Evolutionary conservation across 2,888 invertebrate species (phyloP).

Genomic region (Drosophila putrida): DNA sequence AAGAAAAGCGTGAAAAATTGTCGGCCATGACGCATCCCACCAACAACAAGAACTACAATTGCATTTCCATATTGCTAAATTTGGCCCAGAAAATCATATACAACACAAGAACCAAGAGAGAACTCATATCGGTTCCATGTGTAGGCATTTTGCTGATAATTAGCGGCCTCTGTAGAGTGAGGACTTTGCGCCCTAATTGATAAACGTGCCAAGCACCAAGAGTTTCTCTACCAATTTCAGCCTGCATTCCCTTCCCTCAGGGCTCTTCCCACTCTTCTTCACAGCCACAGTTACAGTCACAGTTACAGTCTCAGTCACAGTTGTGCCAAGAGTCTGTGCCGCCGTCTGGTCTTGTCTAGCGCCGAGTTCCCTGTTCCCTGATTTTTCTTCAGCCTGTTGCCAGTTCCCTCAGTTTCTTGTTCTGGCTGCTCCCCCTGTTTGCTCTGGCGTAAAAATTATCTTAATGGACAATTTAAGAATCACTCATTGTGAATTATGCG

Average conservation of each 20-base stretch:
- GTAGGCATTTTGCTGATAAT: conserved; percentile 78
- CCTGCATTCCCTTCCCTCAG: background rate
- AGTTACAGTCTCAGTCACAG: conserved; percentile 18
- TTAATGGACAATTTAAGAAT: conserved; percentile 83
- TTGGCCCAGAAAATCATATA: conserved; percentile 64
- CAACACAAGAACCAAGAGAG: conserved; percentile 6
- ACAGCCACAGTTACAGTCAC: background rate
- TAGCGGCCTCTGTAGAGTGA: conserved; percentile 57
- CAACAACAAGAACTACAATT: conserved; percentile 36
- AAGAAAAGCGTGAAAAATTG: conserved; percentile 81
- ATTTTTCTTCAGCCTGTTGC: background rate
- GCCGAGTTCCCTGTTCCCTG: conserved; percentile 14
- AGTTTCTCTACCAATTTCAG: conserved; percentile 19
- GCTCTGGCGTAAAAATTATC: conserved; percentile 77
- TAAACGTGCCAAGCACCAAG: conserved; percentile 61
- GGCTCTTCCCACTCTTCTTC: background rate
- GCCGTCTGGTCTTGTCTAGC: conserved; percentile 51
- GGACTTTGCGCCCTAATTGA: conserved; percentile 75
- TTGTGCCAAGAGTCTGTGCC: conserved; percentile 41
- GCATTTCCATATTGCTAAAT: conserved; percentile 71
- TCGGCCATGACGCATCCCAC: conserved; percentile 73
- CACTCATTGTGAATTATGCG: conserved; percentile 84
- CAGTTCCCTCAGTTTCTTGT: conserved; percentile 4
- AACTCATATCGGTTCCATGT: conserved; percentile 52
- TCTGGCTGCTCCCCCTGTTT: conserved; percentile 44